Evolutionary conservation across 2,797 vertebrate genomes (phyloP).

Genomic region (Propithecus perrieri): DNA sequence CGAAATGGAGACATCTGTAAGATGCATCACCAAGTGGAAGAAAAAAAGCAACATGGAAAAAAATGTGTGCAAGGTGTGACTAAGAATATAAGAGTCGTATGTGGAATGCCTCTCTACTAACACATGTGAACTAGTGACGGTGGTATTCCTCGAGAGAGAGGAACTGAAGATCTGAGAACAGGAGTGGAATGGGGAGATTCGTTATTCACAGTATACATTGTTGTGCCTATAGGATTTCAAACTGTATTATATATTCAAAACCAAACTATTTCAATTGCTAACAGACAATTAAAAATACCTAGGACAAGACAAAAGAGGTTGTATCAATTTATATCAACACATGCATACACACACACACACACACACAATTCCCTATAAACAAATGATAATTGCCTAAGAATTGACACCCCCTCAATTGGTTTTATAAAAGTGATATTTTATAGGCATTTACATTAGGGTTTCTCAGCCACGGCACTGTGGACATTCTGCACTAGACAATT

Average conservation of each 20-base stretch:
- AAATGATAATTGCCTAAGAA: neutral
- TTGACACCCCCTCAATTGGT: neutral
- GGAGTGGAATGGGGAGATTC: neutral
- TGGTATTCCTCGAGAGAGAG: neutral
- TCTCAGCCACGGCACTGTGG: neutral
- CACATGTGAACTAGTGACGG: neutral
- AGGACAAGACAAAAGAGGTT: neutral
- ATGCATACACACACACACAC: neutral
- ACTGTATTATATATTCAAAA: neutral
- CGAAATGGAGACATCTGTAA: neutral
- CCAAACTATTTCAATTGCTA: neutral
- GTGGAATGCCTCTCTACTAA: neutral
- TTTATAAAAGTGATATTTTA: neutral
- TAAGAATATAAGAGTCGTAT: neutral
- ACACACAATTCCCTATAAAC: neutral
- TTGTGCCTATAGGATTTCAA: neutral
- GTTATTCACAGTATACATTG: neutral
- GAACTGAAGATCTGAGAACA: neutral
- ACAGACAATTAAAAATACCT: neutral
- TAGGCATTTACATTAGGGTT: neutral
- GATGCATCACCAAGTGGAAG: neutral
- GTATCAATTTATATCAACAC: neutral
- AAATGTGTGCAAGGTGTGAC: too few relatives aligned
- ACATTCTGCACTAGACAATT: neutral
- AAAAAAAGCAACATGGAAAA: neutral